Base-by-base conservation (phyloP, 2,797 vertebrate genomes). In the Halcyon chelicuti region DNA sequence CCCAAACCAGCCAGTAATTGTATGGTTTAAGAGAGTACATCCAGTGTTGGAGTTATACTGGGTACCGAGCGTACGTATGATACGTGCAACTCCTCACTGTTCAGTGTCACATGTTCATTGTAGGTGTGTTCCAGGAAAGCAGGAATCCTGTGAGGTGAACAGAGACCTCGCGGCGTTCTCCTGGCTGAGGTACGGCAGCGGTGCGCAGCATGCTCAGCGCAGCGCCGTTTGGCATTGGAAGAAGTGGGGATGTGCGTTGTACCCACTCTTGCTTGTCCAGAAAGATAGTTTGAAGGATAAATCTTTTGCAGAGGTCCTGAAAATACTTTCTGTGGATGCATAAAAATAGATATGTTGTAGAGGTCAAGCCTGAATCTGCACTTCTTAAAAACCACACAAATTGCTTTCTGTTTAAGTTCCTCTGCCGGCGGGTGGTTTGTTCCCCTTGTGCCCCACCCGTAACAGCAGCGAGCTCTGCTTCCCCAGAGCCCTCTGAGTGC, bases 241-340 rank as follows among this genome's bases (percentile, higher is more conserved):
- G 46, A 40, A 26, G 17, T 33, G 12, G 2, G 42, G 3, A 13
- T 0, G 0, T 7, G 16, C 0, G 0, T 23, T 14, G 6, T 46
- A 9, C 14, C 35, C 4, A 1, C 40, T 42, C 54, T 28, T 40
- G 11, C 33, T 47, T 2, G 1, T 40, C 62, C 54, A 11, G 58
- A 61, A 62, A 18, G 9, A 33, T 2, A 15, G 17, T 35, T 40
- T 39, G 55, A 65, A 80, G 75, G 46, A 28, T 39, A 65, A 68
- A 16, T 26, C n/a, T 58, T 25, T 23, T 75, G 46, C 39, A 39
- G 67, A 6, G 47, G 9, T 1, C 52, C 66, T 74, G 54, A 25
- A 66, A 68, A 3, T n/a, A 16, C 54, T 54, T 88, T 54, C 35
- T 44, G 7, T 28, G 51, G 37, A 5, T 52, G 25, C 42, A 23